Evolutionary conservation across 1,140 invertebrate species (phyloP), one percentile per base, ranked within the genome.

Genomic region (Dicyema japonicum): DNA sequence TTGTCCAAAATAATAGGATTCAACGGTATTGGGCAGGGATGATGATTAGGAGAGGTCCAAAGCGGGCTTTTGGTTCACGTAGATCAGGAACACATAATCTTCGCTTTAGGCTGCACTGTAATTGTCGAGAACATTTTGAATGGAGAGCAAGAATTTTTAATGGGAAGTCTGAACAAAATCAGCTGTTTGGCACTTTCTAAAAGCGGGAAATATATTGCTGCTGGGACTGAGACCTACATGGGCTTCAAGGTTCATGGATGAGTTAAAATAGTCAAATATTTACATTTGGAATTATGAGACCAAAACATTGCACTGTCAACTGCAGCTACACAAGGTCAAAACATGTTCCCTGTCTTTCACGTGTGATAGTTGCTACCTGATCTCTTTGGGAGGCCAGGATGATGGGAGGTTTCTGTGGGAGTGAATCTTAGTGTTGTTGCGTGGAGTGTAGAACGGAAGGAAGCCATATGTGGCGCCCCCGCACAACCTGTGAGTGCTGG

Each of bases 141-240:
- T 2, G 63, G 64, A 36, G 57, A 62, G 36, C 70, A 74, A 46
- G 42, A 50, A 23, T 72, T 75, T 41, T 54, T 80, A 16, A 60
- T 61, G 22, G 72, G 71, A 0, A 74, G 80, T 40, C 65, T 65
- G 0, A 71, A 76, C 48, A 60, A 62, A 23, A 65, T 85, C 19
- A 67, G 71, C 0, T 62, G 69, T 17, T 46, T 85, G 8, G 64
- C 65, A 29, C 39, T 80, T 5, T 76, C 72, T 22, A 57, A 59
- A 2, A 57, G 59, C 33, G 74, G 74, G 21, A 62, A 62, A 15
- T 71, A 63, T 37, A 48, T 82, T 18, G 74, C 69, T 13, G 72
- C 72, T 6, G 74, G 75, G 0, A 71, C 78, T 47, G 61, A 69
- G 7, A 80, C 69, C 40, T 65, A 75, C 38, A 69, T 72, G 42